Evolutionary conservation across 2,113 vertebrate species (phyloP).

Genomic region (Bubalus kerabau): DNA sequence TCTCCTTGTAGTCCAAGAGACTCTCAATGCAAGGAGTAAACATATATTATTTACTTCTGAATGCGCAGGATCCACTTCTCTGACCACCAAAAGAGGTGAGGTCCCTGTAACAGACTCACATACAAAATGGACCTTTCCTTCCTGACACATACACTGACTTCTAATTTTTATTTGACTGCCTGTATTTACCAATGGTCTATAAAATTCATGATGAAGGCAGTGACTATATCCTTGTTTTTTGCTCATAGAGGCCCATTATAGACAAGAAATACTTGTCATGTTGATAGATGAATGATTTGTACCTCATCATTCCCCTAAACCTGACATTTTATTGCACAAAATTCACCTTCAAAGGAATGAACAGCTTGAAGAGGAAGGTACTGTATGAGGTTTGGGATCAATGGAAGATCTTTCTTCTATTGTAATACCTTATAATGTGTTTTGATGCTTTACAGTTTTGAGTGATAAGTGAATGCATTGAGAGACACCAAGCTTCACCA

Average conservation of each 20-base stretch:
- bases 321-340: not conserved
- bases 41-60: not conserved
- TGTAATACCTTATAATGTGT: not conserved
- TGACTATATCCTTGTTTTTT: not conserved
- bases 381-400: not conserved
- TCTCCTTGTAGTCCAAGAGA: not conserved
- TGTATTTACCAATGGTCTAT: not conserved
- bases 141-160: not conserved
- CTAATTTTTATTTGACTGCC: not conserved
- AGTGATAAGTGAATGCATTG: not conserved
- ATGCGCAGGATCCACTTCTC: not conserved
- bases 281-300: not conserved
- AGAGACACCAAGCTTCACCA: not conserved
- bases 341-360: slow-evolving; percentile 11
- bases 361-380: not conserved
- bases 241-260: not conserved
- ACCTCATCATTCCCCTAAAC: not conserved
- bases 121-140: not conserved
- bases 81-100: not conserved
- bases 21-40: not conserved
- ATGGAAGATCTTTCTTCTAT: not conserved
- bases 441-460: slow-evolving; percentile 23
- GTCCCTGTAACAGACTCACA: not conserved
- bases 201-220: not conserved
- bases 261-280: not conserved